phyloP scores from a whole-genome alignment of 23 tunicate species.

The Styela clava region DNA sequence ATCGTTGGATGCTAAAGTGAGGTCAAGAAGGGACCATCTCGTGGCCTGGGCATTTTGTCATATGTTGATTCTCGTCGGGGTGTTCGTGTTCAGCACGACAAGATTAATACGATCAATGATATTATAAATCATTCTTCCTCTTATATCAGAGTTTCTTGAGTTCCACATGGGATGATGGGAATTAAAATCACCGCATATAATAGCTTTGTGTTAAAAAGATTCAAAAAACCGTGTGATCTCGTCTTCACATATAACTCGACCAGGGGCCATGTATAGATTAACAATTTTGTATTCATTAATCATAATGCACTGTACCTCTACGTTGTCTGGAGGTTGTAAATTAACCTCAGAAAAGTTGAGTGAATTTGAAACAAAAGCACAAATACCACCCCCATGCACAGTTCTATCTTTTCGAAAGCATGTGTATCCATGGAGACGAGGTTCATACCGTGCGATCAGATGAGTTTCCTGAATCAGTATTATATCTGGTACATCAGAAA shows the following conservation, averaged over 20 bases:
- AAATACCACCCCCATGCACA: neutral
- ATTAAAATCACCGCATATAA: neutral
- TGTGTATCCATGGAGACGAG: neutral
- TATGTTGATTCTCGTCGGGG: slow-evolving; percentile 10
- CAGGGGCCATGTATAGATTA: neutral
- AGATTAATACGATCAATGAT: too few relatives aligned
- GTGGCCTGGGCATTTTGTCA: too few relatives aligned
- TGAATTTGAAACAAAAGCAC: neutral
- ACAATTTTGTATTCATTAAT: neutral
- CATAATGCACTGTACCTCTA: neutral
- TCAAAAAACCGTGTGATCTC: neutral
- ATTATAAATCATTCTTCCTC: too few relatives aligned
- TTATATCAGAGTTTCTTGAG: neutral
- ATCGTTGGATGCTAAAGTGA: too few relatives aligned
- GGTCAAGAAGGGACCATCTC: too few relatives aligned
- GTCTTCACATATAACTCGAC: neutral
- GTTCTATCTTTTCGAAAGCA: neutral
- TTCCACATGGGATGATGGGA: neutral
- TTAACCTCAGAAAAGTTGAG: neutral
- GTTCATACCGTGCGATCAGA: neutral
- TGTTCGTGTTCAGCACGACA: too few relatives aligned
- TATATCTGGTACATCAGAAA: neutral
- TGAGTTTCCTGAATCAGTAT: slow-evolving; percentile 6
- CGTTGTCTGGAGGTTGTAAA: neutral
- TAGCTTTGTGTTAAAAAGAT: neutral